Evolutionary conservation across 2,888 invertebrate species (phyloP).

Genomic region (Ormyrus labotus): DNA sequence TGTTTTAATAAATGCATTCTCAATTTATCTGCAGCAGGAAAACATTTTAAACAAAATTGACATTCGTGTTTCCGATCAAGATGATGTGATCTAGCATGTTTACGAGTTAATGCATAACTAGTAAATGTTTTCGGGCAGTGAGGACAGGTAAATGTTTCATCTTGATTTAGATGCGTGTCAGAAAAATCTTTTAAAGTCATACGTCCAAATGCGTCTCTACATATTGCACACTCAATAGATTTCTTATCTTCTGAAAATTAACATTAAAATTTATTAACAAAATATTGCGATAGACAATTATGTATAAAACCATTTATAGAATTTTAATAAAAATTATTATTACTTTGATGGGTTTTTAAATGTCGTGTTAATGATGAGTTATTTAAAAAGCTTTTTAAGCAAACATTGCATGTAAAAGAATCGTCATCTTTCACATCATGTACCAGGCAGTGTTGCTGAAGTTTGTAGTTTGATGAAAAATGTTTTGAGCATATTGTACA

Average conservation of each 20-base stretch:
- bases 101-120: conserved; percentile 83
- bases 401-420: conserved; percentile 82
- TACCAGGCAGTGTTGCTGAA: conserved; percentile 81
- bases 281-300: too few relatives aligned
- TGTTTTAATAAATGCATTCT: conserved; percentile 82
- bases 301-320: background rate
- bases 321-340: conserved; percentile 39
- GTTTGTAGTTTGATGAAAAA: conserved; percentile 80
- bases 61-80: conserved; percentile 83
- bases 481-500: conserved; percentile 82
- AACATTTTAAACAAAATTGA: conserved; percentile 82
- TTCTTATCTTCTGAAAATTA: conserved; percentile 77
- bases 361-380: conserved; percentile 85
- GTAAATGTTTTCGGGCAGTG: conserved; percentile 81
- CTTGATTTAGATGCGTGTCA: conserved; percentile 79
- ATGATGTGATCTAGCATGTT: conserved; percentile 86
- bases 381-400: conserved; percentile 83
- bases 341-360: conserved; percentile 82
- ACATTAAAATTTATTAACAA: background rate
- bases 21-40: conserved; percentile 84
- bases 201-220: conserved; percentile 82
- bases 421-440: conserved; percentile 84
- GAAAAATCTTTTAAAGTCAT: conserved; percentile 82
- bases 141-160: conserved; percentile 83
- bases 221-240: conserved; percentile 85